phyloP scores from a whole-genome alignment of 2,888 invertebrate genomes.

The Lasioglossum calceatum region DNA sequence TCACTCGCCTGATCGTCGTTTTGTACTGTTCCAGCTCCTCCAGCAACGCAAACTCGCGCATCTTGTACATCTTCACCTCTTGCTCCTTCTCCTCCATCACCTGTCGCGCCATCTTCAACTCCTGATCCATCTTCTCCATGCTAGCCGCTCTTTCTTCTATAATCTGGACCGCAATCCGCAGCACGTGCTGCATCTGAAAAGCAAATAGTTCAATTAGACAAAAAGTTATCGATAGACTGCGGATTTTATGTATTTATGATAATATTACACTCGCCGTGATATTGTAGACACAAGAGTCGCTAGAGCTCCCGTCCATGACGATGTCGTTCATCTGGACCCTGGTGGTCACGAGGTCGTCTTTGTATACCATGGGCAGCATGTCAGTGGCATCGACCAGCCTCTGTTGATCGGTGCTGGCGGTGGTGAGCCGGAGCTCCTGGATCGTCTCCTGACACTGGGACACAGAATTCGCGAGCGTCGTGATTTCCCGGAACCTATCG shows the following conservation, averaged over 20 bases:
- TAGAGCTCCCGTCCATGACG: constrained; percentile 91
- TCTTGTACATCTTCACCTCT: constrained; percentile 75
- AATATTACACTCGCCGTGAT: constrained; percentile 85
- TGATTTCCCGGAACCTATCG: constrained; percentile 70
- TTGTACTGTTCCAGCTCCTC: constrained; percentile 89
- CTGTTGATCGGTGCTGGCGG: constrained; percentile 85
- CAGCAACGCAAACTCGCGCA: constrained; percentile 87
- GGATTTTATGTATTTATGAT: no score
- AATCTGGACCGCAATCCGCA: constrained; percentile 88
- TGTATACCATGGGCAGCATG: constrained; percentile 89
- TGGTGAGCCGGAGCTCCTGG: constrained; percentile 69
- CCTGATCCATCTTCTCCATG: constrained; percentile 84
- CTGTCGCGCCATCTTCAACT: constrained; percentile 84
- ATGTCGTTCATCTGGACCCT: constrained; percentile 86
- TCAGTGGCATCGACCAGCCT: constrained; percentile 89
- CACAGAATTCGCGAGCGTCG: constrained; percentile 70
- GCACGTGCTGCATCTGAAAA: constrained; percentile 86
- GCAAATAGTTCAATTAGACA: no score
- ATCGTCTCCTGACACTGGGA: constrained; percentile 74
- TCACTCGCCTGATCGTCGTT: constrained; percentile 88
- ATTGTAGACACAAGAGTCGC: constrained; percentile 91
- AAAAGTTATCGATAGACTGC: no score
- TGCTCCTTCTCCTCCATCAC: constrained; percentile 85
- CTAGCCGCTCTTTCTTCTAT: constrained; percentile 86
- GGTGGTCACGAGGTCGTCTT: constrained; percentile 91